Base-by-base conservation (phyloP, 2,797 vertebrate species). In the Pantherophis vulpinus region DNA sequence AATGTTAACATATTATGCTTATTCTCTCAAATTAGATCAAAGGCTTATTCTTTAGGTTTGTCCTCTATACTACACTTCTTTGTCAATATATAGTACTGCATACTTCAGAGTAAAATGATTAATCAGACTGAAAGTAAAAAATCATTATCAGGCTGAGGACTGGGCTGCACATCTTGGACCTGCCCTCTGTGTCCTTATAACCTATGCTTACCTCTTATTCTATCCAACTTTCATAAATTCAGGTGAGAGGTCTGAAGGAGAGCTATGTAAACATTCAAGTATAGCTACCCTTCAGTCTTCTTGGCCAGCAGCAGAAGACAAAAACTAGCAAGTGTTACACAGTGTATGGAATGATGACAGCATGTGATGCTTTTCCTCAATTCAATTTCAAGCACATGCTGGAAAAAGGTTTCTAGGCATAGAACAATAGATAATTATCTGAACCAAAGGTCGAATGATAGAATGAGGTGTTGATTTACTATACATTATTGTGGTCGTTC, bases 381-480 rank as follows among this genome's bases (percentile, higher is more conserved):
- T 74, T n/a, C 66, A 74, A 37, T 37, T 37, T 74, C 66, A 32
- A 37, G n/a, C 16, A 74, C 32, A 74, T 74, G 66, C n/a, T n/a
- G 13, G 13, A 70, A 70, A 32, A 70, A n/a, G 1, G 63, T n/a
- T 70, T 70, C 63, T 70, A 32, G 16, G n/a, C n/a, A 74, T 13
- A 90, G 90, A 90, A 94, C 93, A 94, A 92, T 92, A 63, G 96
- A 83, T 92, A 93, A 92, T n/a, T 61, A 23, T 88, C 91, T 90
- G 55, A 47, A 88, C 83, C 95, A 95, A 95, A 95, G 95, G 47
- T 1, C 23, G 32, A 3, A n/a, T 54, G 87, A 91, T 91, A 90
- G 93, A 94, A 94, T 94, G 0, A 92, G 92, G 94, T 96, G 95
- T 59, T 88, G 94, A 93, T 90, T 92, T 16, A 87, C 4, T 86